A percentile compares a stretch with the other conserved stretches of the same genome.
Conservation (phyloP, 2,888 invertebrate genomes). For the Temnothorax rugatulus region DNA sequence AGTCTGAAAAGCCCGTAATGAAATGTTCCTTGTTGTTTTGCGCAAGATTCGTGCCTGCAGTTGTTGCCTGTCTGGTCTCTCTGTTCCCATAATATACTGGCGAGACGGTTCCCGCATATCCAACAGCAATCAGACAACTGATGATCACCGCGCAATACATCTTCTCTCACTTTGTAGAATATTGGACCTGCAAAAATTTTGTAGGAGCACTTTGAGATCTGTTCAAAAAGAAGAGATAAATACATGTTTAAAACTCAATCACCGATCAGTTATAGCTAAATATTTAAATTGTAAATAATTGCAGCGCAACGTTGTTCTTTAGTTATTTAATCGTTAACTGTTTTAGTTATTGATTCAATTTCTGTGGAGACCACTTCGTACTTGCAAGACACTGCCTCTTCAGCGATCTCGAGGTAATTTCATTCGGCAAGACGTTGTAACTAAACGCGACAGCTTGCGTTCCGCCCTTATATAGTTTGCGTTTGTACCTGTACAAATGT, state of each 20-base stretch:
- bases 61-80: neutral
- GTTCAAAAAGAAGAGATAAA: neutral
- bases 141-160: neutral
- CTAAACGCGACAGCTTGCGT: neutral
- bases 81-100: neutral
- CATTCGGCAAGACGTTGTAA: neutral
- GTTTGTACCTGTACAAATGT: neutral
- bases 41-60: no score
- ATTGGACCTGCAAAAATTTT: neutral
- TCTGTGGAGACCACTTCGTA: neutral
- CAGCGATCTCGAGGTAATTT: neutral
- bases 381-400: neutral
- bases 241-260: neutral
- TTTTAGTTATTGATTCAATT: neutral
- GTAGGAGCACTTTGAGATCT: neutral
- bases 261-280: neutral
- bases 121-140: constrained; percentile 6
- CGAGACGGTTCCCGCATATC: neutral
- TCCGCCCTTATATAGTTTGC: neutral
- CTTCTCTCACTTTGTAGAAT: neutral
- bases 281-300: neutral
- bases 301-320: neutral
- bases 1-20: no score
- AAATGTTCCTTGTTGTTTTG: no score
- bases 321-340: neutral